phyloP scores from a whole-genome alignment of 2,113 vertebrate species.

The Lanius ludovicianus region DNA sequence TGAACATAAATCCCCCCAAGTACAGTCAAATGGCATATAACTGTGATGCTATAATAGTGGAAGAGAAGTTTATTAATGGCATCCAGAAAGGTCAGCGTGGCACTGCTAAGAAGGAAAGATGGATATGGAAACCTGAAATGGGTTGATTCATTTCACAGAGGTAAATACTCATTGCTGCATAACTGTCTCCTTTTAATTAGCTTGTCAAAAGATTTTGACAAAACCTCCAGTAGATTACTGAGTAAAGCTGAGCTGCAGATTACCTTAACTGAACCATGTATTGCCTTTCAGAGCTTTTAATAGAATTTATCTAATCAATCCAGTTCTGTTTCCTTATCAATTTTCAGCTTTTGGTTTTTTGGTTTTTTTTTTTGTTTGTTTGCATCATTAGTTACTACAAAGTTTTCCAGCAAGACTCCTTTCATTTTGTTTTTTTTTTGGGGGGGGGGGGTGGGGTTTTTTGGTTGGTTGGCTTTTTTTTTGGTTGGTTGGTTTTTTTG shows the following conservation, averaged over 20 bases:
- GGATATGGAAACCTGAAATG: constrained; percentile 55
- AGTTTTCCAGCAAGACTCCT: not conserved
- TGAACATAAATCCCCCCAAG: not conserved
- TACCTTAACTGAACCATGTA: constrained; percentile 67
- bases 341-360: constrained; percentile 22
- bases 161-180: constrained; percentile 71
- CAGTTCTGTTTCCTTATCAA: constrained; percentile 63
- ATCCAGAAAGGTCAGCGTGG: constrained; percentile 66
- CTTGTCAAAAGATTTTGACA: constrained; percentile 81
- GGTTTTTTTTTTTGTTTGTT: not conserved
- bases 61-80: constrained; percentile 24
- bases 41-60: constrained; percentile 9
- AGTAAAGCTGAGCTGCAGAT: constrained; percentile 69
- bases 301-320: constrained; percentile 73
- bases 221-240: constrained; percentile 73
- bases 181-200: constrained; percentile 76
- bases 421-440: not conserved
- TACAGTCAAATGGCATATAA: not conserved
- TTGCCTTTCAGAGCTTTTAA: constrained; percentile 70
- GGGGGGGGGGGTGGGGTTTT: too few relatives aligned
- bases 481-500: too few relatives aligned
- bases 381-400: constrained; percentile 37
- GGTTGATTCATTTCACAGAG: constrained; percentile 71
- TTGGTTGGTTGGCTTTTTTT: too few relatives aligned
- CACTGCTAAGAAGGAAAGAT: constrained; percentile 50